Base-by-base conservation (phyloP, 2,797 vertebrate species). In the Natrix natrix region DNA sequence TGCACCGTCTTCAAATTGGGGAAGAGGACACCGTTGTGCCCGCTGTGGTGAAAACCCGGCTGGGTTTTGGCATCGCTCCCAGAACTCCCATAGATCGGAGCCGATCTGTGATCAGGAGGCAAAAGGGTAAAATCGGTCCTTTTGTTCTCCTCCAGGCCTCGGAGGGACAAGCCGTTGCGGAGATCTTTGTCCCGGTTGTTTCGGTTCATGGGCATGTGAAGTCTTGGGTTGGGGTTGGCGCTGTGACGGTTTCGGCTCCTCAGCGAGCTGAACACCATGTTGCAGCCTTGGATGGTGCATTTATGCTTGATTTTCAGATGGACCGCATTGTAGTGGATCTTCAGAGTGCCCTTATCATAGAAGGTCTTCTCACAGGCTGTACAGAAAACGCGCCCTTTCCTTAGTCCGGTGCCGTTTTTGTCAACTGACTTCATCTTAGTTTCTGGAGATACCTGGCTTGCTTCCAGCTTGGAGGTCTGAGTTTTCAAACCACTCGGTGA, bases 291-390 rank as follows among this genome's bases (percentile, higher is more conserved):
- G 0, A 99, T 99, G 48, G 99, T 99, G 95, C 99, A 99, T 94
- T 98, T 99, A 95, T 99, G 99, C 95, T 99, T 99, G 96, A 99
- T 99, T 97, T 99, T 99, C 87, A 99, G 98, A 96, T 99, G 99
- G 86, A 99, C 99, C 3, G 99, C 99, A 1, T 99, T 99, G 95
- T 99, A 99, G 97, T 99, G 99, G 95, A 99, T 99, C 97, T 99
- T 99, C 93, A 99, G 98, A 0, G 99, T 99, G 92, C 99, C 99
- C 97, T 99, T 99, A 96, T 99, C 99, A 0, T 99, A 99, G 97
- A 99, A 99, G 0, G 99, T 99, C 97, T 99, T 99, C 96, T 99
- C 99, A 2, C 99, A 99, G 0, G 99, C 99, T 0, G 98, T 99
- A 96, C 99, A 99, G 97, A 98, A 99, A 22, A 99, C 99, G 0